Base-by-base conservation (phyloP, 1,140 invertebrate genomes). In the Caenorhabditis elegans region DNA sequence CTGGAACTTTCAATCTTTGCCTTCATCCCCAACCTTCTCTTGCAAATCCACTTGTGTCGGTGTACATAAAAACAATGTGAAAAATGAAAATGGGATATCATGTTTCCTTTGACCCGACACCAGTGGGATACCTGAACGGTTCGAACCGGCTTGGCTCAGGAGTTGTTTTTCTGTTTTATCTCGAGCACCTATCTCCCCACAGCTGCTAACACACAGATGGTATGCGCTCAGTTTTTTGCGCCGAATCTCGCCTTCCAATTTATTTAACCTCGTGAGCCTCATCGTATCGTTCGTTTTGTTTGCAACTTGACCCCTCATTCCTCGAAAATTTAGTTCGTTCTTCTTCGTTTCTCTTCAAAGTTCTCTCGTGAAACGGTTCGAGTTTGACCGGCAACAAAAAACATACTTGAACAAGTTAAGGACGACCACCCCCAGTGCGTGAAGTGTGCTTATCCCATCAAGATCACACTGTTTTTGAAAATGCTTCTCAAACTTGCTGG, bases 231-330 rank as follows among this genome's bases (percentile, higher is more conserved):
- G 5, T 70, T 70, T 70, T 70, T 70, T 39, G 34, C 34, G 34
- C 22, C 60, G 60, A 70, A 39, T 70, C 60, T 39, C 60, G 31
- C 10, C 31, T 70, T 70, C 60, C 34, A 70, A 39, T 70, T 70
- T 70, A 70, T 70, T 70, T 70, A 70, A 39, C 60, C 60, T 70
- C 60, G 60, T 70, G 60, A 70, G 60, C 60, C 60, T 70, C 60
- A 70, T 70, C 60, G 60, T 70, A 70, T 39, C 60, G 60, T 60
- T 60, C 53, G 53, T 70, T 70, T 70, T 70, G 60, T 70, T 70
- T 70, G 60, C 60, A 70, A 70, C 60, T 70, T 70, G 60, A 70
- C 60, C 60, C 53, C 34, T 60, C 53, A 5, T 70, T n/a, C 31
- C 15, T 10, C 34, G 11, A 70, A 39, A 70, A 39, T 70, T 36